phyloP scores from a whole-genome alignment of 2,888 invertebrate species.

The Ornithoptera priamus region DNA sequence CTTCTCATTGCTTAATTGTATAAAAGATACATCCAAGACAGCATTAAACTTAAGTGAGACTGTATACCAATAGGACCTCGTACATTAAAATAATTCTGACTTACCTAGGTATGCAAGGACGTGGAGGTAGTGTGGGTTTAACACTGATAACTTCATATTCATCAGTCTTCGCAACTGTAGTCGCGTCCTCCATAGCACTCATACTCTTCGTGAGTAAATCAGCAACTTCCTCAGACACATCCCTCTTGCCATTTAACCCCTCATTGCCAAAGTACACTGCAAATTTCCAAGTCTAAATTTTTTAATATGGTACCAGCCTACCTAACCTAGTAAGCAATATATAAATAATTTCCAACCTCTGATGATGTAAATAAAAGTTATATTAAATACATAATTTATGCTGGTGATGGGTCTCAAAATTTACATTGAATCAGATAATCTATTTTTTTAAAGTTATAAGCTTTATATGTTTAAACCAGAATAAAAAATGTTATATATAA shows the following conservation, averaged over 20 bases:
- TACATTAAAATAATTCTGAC: too few relatives aligned
- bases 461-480: too few relatives aligned
- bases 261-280: constrained; percentile 83
- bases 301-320: not conserved
- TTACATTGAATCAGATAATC: too few relatives aligned
- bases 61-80: not conserved
- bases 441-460: too few relatives aligned
- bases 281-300: constrained; percentile 2
- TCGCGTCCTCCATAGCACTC: constrained; percentile 67
- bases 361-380: too few relatives aligned
- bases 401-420: too few relatives aligned
- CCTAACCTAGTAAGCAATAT: too few relatives aligned
- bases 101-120: constrained; percentile 83
- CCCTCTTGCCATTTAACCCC: constrained; percentile 73
- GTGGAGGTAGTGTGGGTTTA: constrained; percentile 83
- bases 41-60: not conserved
- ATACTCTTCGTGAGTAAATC: constrained; percentile 82
- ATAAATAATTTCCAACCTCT: too few relatives aligned
- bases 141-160: constrained; percentile 87
- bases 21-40: too few relatives aligned
- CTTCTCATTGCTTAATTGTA: too few relatives aligned
- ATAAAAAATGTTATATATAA: too few relatives aligned
- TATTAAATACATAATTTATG: too few relatives aligned
- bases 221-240: constrained; percentile 82
- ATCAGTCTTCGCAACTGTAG: constrained; percentile 76